Evolutionary conservation across 2,888 invertebrate genomes (phyloP).

Genomic region (Hetaerina titia): DNA sequence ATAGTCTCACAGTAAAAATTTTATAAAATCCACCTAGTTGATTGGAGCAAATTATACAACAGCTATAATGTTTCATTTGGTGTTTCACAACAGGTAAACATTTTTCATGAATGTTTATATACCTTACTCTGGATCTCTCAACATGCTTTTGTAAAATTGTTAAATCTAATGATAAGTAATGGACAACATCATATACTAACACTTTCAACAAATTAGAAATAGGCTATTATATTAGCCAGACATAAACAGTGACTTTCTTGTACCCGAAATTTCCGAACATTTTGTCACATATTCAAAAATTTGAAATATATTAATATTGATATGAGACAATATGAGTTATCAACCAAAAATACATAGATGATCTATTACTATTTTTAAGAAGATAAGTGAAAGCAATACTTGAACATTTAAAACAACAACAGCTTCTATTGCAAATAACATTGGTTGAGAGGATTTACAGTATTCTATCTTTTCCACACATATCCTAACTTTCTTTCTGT

Average conservation of each 20-base stretch:
- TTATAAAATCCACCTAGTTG: conserved; percentile 17
- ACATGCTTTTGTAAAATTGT: conserved; percentile 12
- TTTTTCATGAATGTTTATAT: conserved; percentile 42
- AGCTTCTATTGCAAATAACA: conserved; percentile 44
- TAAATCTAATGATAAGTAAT: conserved; percentile 49
- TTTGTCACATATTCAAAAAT: conserved; percentile 59
- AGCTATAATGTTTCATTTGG: conserved; percentile 38
- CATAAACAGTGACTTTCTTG: conserved; percentile 57
- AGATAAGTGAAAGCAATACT: conserved; percentile 38
- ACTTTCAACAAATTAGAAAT: conserved; percentile 50
- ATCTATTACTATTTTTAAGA: conserved; percentile 8
- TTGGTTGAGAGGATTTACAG: conserved; percentile 25
- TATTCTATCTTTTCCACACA: conserved; percentile 16
- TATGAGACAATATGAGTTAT: conserved; percentile 45
- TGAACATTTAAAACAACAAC: conserved; percentile 61
- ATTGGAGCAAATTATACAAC: background rate
- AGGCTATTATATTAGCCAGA: conserved; percentile 63
- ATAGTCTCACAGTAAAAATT: conserved; percentile 18
- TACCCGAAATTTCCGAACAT: conserved; percentile 66
- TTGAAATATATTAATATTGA: conserved; percentile 59
- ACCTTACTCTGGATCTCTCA: conserved; percentile 37
- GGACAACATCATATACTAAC: conserved; percentile 54
- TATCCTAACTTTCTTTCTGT: background rate
- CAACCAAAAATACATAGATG: conserved; percentile 48
- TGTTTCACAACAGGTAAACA: conserved; percentile 50